These are phyloP conservation scores for Tenthredo notha DNA, from an alignment of 2,888 invertebrate genomes.

Conservation along the genomic window DNA sequence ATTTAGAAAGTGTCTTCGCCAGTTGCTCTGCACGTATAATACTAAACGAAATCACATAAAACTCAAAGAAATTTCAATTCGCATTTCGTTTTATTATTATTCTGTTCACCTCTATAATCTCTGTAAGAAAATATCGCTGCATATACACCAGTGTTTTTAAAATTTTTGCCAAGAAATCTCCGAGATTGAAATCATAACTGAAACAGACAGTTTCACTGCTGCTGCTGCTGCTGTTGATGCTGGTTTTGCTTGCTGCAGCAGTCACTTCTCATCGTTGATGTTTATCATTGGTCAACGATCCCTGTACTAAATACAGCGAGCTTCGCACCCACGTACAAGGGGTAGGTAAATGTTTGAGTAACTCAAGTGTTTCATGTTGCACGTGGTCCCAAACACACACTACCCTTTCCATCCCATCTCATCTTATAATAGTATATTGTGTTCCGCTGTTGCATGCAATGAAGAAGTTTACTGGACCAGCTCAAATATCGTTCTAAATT, in stretches of 20 bases:
- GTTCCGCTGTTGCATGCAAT: not conserved
- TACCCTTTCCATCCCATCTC: not conserved
- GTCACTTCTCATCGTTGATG: not conserved
- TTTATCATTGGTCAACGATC: slow-evolving; percentile 21
- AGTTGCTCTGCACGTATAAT: too few relatives aligned
- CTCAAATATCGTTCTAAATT: not conserved
- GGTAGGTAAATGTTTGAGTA: slow-evolving; percentile 40
- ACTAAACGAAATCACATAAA: too few relatives aligned
- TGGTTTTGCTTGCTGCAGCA: not conserved
- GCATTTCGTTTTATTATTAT: not conserved
- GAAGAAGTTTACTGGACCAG: not conserved
- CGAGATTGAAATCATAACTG: not conserved
- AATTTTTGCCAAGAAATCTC: not conserved
- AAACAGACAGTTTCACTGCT: not conserved
- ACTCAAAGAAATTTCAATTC: not conserved
- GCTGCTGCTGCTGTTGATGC: too few relatives aligned
- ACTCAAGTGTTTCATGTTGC: slow-evolving; percentile 33
- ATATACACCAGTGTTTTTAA: not conserved
- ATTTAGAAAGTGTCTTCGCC: too few relatives aligned
- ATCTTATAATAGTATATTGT: not conserved
- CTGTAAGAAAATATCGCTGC: not conserved
- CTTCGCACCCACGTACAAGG: slow-evolving; percentile 20
- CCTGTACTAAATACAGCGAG: slow-evolving; percentile 16
- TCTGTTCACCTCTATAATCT: not conserved
- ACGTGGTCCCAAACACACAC: slow-evolving; percentile 10